Conservation (phyloP, 2,797 vertebrate genomes). For the Lutjanus argentimaculatus region DNA sequence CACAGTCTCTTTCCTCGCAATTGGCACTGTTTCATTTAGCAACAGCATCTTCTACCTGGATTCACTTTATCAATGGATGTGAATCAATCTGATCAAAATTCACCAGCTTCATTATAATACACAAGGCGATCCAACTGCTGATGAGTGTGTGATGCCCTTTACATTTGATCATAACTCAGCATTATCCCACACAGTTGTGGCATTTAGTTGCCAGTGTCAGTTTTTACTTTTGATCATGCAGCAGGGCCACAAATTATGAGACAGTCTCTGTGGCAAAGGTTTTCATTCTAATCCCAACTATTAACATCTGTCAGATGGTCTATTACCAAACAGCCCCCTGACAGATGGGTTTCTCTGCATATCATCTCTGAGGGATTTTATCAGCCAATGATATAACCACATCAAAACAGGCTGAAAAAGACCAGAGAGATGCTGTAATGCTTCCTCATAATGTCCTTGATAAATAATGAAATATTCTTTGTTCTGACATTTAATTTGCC, state of each 20-base stretch:
- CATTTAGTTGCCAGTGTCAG: neutral
- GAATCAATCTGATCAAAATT: neutral
- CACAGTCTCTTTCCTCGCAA: neutral
- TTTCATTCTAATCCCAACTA: slow-evolving; percentile 26
- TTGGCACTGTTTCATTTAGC: neutral
- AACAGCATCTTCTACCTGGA: neutral
- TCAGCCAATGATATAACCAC: slow-evolving; percentile 20
- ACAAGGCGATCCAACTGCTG: neutral
- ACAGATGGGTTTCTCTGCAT: slow-evolving; percentile 51
- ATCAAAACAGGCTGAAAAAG: slow-evolving; percentile 16
- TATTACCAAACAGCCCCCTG: slow-evolving; percentile 33
- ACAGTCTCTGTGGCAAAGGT: slow-evolving; percentile 14
- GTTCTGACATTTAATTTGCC: slow-evolving; percentile 13
- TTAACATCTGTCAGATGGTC: slow-evolving; percentile 55
- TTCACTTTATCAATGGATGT: neutral
- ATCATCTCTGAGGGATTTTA: slow-evolving; percentile 46
- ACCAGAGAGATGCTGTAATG: slow-evolving; percentile 4
- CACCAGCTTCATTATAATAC: neutral
- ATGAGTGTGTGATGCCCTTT: neutral
- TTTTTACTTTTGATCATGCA: neutral
- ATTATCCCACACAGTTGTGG: neutral
- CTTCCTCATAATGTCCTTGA: slow-evolving; percentile 2
- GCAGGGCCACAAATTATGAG: neutral
- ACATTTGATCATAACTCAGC: neutral
- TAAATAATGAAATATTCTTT: slow-evolving; percentile 10